Percentiles rank a stretch among this genome's conserved stretches.
phyloP scores from a whole-genome alignment of 64 coral and sea anemone genomes.

The Astreopora myriophthalma region DNA sequence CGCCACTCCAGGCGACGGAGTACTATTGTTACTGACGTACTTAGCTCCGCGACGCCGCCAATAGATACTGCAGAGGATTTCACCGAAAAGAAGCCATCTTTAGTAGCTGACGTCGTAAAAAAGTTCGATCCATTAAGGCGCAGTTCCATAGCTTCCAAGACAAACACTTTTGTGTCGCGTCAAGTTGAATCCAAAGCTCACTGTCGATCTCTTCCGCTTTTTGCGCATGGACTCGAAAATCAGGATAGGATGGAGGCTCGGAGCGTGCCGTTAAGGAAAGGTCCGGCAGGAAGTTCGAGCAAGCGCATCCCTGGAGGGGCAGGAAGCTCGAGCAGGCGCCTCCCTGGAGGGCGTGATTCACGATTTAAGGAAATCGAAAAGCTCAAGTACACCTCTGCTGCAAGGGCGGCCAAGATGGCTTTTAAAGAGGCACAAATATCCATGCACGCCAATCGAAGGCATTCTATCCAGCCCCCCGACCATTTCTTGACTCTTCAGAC shows the following conservation, averaged over 20 bases:
- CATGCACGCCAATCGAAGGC: slow-evolving; percentile 13
- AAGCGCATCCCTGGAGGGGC: not conserved
- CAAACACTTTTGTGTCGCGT: not conserved
- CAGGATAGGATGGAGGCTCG: not conserved
- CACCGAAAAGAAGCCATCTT: slow-evolving; percentile 15
- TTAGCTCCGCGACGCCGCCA: not conserved
- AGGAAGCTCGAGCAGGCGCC: not conserved
- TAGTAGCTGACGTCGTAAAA: slow-evolving; percentile 47
- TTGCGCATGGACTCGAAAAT: not conserved
- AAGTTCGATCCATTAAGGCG: slow-evolving; percentile 9
- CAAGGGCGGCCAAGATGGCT: slow-evolving; percentile 65
- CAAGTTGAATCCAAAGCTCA: no score
- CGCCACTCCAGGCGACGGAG: not conserved
- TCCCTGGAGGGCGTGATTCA: not conserved
- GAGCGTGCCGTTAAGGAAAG: not conserved
- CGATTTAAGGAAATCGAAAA: slow-evolving; percentile 39
- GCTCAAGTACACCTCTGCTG: slow-evolving; percentile 65
- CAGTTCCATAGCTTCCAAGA: not conserved
- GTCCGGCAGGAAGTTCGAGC: not conserved
- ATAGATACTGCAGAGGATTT: not conserved
- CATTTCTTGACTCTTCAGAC: not conserved
- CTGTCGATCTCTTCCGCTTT: not conserved
- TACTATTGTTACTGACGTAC: slow-evolving; percentile 62
- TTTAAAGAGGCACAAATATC: slow-evolving; percentile 52
- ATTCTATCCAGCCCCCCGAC: not conserved